Base-by-base conservation (phyloP, 1,140 invertebrate genomes). In the Sipha flava region DNA sequence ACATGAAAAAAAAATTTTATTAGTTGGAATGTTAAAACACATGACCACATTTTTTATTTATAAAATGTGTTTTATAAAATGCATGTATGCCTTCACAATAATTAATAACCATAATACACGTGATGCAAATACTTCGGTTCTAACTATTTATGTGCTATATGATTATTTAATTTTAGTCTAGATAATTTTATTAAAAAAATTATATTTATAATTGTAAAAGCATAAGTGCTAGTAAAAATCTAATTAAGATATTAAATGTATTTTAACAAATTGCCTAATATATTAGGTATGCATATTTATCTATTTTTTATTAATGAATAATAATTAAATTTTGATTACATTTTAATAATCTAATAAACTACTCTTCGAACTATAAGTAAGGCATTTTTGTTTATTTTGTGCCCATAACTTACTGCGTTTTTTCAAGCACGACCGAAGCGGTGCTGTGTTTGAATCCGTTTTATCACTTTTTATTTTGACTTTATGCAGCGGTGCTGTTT, bases 391-490 rank as follows among this genome's bases (percentile, higher is more conserved):
- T 77, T 77, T 77, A 77, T 57, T 73, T 57, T 77, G 31, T 37
- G 73, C 59, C 73, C 73, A 23, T 77, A 31, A 77, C 73, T 77
- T 77, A 77, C 73, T 77, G 73, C 73, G 73, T 77, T 77, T 77
- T 77, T 77, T 77, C 73, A 77, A 77, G 73, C 73, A 77, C 73
- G 73, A 77, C 73, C 73, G 73, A 77, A 77, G 73, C 73, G 73
- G 73, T 77, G 49, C 34, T 37, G 73, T 77, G 73, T 77, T 77
- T 59, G 73, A 77, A 59, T 77, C 73, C 73, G 23, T 77, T 77
- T 77, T 77, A 77, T 77, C 73, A 57, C 73, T 77, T 77, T 77
- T 77, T 77, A 77, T 77, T 77, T 77, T 77, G 73, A 77, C 73
- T 77, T 77, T 77, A 77, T 77, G 73, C 23, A 57, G 73, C 52